Evolutionary conservation across 2,888 invertebrate species (phyloP), one percentile per base, ranked within the genome.

Genomic region (Himalopsyche tibetana): DNA sequence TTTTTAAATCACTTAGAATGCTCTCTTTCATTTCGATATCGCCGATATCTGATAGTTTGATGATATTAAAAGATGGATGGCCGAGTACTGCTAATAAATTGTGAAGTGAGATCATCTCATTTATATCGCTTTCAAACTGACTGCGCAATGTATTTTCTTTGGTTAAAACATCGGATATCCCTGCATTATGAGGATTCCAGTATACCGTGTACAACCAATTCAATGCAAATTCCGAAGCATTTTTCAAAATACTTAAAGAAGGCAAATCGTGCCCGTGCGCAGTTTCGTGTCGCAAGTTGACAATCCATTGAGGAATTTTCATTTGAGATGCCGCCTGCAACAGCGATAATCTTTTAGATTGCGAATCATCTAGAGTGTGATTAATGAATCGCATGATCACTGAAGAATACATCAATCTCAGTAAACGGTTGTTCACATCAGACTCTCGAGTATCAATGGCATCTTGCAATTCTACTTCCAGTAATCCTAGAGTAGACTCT

Each of bases 301-400:
- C 95, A 85, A 98, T 93, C 97, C 97, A 97, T 87, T 95, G 94
- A 0, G 97, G 97, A 69, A 97, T 94, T 74, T 95, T 95, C 86
- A 95, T 91, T 90, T 94, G 93, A 88, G 93, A 93, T 0, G 95
- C 96, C 55, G 95, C 94, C 89, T 93, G 92, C 87, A 95, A 93
- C 89, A 94, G 92, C 5, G 92, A 92, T 11, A 89, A 90, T 28
- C 93, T 93, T 90, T 93, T 94, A 0, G 92, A 92, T 80, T 93
- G 92, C 88, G 87, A 93, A 83, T 93, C 90, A 89, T 94, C 94
- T n/a, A 94, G 91, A 90, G 94, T 94, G 89, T 95, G 94, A 90
- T 95, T 95, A 9, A 95, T 92, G 90, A 95, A 95, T 90, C 96
- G 94, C 94, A 95, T 94, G 84, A 95, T 91, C 4, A 94, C 94